Base-by-base conservation (phyloP, 2,888 invertebrate genomes). In the Tinea semifulvella region DNA sequence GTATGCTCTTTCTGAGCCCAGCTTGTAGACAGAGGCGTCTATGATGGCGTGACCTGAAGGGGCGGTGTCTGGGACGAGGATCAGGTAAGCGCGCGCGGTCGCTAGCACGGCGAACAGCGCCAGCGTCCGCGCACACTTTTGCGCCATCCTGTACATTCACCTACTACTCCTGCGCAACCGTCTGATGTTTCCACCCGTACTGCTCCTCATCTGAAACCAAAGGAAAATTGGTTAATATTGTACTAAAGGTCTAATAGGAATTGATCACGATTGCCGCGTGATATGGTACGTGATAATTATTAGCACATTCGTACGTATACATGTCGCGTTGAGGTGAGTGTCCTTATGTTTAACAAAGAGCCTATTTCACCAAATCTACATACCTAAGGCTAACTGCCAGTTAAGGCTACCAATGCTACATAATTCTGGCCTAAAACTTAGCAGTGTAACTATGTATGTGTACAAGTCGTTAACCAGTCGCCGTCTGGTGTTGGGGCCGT, bases 1-100 rank as follows among this genome's bases (percentile, higher is more conserved):
- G 71, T 94, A 94, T 55, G 84, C 85, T 40, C 93, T 82, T 58
- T 90, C 89, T 8, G 91, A 91, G 52, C 91, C 92, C 43, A 92
- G 82, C 58, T 88, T 88, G 53, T 90, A 90, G 43, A 92, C 90
- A 28, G 91, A 91, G 19, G 92, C 89, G 68, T 92, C 90, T 67
- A 92, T 88, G 50, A 92, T 85, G 47, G 86, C 70, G 53, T 87
- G 83, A 11, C 89, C 91, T 0, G 89, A 83, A 14, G 84, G 84
- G 22, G 82, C 70, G 44, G 80, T 63, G 65, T 86, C 85, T 36
- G 84, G 81, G 48, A 86, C 79, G 48, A 86, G 79, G 57, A 86
- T 80, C 56, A 86, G 76, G 68, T 86, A 86, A 49, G 68, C 70
- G 52, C 62, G 68, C 45, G 67, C 60, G 55, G 65, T 53, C 51